Evolutionary conservation across 2,888 invertebrate species (phyloP).

Genomic region (Spatulosminthurus flaviceps): DNA sequence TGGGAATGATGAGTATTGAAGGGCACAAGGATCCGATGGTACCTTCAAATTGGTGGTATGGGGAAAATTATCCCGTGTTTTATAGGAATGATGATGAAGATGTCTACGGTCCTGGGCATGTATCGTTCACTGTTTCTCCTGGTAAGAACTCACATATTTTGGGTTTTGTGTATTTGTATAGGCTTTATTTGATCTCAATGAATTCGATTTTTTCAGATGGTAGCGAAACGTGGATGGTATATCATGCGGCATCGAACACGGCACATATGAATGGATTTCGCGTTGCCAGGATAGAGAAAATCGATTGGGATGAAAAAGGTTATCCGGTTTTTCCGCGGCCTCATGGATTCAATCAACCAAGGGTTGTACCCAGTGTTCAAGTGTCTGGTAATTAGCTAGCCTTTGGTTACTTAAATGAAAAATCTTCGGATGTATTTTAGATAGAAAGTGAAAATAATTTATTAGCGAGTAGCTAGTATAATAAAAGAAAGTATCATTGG

Average conservation of each 20-base stretch:
- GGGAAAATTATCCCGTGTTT: conserved; percentile 51
- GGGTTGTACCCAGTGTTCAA: conserved; percentile 43
- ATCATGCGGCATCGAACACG: conserved; percentile 47
- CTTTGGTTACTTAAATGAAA: no score
- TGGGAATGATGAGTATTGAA: conserved; percentile 51
- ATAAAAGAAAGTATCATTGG: no score
- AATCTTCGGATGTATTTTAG: no score
- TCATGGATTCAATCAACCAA: conserved; percentile 48
- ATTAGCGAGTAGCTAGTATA: no score
- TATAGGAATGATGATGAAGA: conserved; percentile 54
- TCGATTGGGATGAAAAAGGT: conserved; percentile 51
- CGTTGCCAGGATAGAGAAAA: conserved; percentile 52
- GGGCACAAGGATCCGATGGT: conserved; percentile 50
- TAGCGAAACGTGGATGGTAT: conserved; percentile 57
- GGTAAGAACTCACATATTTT: conserved; percentile 29
- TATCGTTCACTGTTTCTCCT: conserved; percentile 54
- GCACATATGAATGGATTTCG: conserved; percentile 43
- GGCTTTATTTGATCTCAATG: not conserved
- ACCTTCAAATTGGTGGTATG: conserved; percentile 53
- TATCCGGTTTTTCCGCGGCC: conserved; percentile 52
- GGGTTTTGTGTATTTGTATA: not conserved
- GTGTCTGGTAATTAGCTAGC: not conserved
- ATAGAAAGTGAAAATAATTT: no score
- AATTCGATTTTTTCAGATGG: conserved; percentile 41
- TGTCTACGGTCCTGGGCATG: conserved; percentile 56